These are phyloP conservation scores for Kobus ellipsiprymnus DNA, from an alignment of 2,113 vertebrate species.

Conservation along the genomic window DNA sequence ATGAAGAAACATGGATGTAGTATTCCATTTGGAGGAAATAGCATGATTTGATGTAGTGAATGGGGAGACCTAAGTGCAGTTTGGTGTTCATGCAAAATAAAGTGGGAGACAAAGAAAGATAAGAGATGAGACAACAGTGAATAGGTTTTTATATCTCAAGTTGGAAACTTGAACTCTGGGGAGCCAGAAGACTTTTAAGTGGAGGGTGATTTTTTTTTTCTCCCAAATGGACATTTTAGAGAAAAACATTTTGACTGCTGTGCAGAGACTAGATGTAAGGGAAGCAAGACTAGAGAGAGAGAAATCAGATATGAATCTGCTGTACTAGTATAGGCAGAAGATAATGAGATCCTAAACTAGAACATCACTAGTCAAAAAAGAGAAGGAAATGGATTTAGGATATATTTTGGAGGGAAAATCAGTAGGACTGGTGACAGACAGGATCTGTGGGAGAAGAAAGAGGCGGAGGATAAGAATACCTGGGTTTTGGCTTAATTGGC, in stretches of 20 bases:
- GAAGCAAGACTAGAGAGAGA: not conserved
- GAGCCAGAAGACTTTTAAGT: not conserved
- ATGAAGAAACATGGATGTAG: not conserved
- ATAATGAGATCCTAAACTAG: not conserved
- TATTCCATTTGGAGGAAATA: not conserved
- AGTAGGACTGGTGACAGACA: not conserved
- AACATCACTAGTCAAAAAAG: not conserved
- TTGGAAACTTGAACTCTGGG: not conserved
- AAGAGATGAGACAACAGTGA: not conserved
- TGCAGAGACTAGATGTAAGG: not conserved
- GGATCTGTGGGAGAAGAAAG: not conserved
- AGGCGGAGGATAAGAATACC: not conserved
- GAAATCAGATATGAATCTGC: not conserved
- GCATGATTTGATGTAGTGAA: not conserved
- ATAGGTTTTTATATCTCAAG: not conserved
- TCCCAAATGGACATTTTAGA: not conserved
- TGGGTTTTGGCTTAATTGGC: not conserved
- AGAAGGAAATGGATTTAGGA: not conserved
- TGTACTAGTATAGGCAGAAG: not conserved
- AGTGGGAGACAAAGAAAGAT: not conserved
- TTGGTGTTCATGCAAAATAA: not conserved
- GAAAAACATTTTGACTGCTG: not conserved
- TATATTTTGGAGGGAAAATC: not conserved
- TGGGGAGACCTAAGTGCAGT: not conserved
- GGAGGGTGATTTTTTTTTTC: not conserved